These are phyloP conservation scores for Oncopeltus fasciatus DNA, from an alignment of 1,140 invertebrate genomes.

Conservation along the genomic window DNA sequence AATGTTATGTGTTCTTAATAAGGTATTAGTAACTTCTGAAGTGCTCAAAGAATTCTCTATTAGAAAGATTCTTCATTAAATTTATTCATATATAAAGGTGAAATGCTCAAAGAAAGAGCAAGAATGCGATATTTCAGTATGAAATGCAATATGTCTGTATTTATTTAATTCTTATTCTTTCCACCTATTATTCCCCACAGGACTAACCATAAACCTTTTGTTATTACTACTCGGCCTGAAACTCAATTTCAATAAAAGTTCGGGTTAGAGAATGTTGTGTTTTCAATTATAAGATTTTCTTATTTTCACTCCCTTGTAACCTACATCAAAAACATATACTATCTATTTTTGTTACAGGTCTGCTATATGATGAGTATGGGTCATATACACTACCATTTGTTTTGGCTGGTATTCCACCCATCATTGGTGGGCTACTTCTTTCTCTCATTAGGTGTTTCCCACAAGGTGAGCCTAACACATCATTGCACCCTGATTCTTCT, in stretches of 20 bases:
- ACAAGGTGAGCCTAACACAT: neutral
- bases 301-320: neutral
- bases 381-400: slow-evolving; percentile 66
- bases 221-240: neutral
- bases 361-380: slow-evolving; percentile 35
- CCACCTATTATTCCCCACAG: neutral
- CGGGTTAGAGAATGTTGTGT: neutral
- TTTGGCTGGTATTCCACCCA: slow-evolving; percentile 68
- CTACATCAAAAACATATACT: no score
- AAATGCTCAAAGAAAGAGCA: no score
- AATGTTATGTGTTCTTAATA: no score
- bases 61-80: no score
- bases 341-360: slow-evolving; percentile 31
- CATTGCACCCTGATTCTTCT: neutral
- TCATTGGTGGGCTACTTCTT: slow-evolving; percentile 62
- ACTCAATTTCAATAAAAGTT: neutral
- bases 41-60: no score
- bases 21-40: no score
- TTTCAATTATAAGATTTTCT: neutral
- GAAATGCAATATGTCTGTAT: no score
- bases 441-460: slow-evolving; percentile 43
- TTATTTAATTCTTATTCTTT: no score
- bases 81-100: no score
- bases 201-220: neutral
- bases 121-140: no score